Evolutionary conservation across 1,140 invertebrate genomes (phyloP), one percentile per base, ranked within the genome.

Genomic region (Ceratosolen solmsi): DNA sequence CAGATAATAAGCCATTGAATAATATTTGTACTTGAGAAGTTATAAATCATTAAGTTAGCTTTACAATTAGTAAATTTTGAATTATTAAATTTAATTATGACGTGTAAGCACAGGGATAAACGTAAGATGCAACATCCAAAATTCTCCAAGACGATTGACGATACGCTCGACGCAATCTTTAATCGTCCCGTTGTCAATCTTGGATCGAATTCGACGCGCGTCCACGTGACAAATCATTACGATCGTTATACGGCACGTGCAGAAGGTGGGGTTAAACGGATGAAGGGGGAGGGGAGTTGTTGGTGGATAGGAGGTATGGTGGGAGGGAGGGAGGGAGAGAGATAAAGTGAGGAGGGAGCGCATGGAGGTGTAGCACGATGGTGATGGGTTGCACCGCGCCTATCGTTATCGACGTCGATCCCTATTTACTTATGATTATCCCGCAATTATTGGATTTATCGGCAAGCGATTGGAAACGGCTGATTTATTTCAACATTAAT

Each of bases 401-500:
- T 56, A 79, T 79, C 77, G 46, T 77, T 71, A 82, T 82, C 80
- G 30, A 41, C 81, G 83, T 84, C 83, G 85, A 86, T 90, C 88
- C 89, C 87, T 87, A 89, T 91, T 90, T 90, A 90, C 88, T 90
- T 90, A 89, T 89, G 89, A 90, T 90, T 89, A 90, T 89, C 74
- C 87, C 85, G 87, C 89, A 90, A 90, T 91, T 91, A 91, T 89
- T 87, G 88, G 88, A 90, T 90, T 89, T 90, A 90, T 91, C 89
- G 89, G 89, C 86, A 88, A 86, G 87, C 87, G 87, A 88, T 85
- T 87, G 87, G 86, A 87, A 85, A 85, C 89, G 75, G 86, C 88
- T 92, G 90, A 91, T 92, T 92, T 92, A 91, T 91, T 91, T 90
- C 89, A 87, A 88, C 90, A 91, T 91, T 92, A 91, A 92, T 91